A percentile compares a stretch with the other conserved stretches of the same genome.
Conservation (phyloP, 2,888 invertebrate species). For the Andrena haemorrhoa region DNA sequence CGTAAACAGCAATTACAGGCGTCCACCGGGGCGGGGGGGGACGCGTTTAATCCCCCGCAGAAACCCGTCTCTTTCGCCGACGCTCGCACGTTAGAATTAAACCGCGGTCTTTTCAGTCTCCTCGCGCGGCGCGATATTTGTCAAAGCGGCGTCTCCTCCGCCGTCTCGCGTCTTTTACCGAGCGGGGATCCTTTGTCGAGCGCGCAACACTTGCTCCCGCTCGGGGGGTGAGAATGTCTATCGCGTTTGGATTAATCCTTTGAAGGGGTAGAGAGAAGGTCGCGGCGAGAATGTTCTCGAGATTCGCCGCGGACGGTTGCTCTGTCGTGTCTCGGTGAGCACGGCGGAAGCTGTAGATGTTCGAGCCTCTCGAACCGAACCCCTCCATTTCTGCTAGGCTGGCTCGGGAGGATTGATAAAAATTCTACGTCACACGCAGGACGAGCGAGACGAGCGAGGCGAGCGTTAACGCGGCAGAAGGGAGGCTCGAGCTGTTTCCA, state of each 20-base stretch:
- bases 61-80: neutral
- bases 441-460: constrained; percentile 25
- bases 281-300: neutral
- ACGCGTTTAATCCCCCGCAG: constrained; percentile 16
- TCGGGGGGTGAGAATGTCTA: no score
- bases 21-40: neutral
- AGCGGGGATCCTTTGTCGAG: no score
- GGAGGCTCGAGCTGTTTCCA: constrained; percentile 17
- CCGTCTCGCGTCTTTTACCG: no score
- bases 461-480: constrained; percentile 14
- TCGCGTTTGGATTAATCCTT: no score
- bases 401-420: constrained; percentile 56
- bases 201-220: no score
- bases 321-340: constrained; percentile 53
- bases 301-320: constrained; percentile 31
- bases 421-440: constrained; percentile 50
- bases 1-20: constrained; percentile 48
- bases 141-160: neutral
- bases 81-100: neutral
- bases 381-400: constrained; percentile 63
- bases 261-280: neutral
- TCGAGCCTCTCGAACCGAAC: constrained; percentile 55
- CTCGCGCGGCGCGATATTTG: neutral
- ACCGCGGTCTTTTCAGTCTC: no score
- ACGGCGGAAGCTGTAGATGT: constrained; percentile 63